Base-by-base conservation (phyloP, 2,888 invertebrate species). In the Silvanus unidentatus region DNA sequence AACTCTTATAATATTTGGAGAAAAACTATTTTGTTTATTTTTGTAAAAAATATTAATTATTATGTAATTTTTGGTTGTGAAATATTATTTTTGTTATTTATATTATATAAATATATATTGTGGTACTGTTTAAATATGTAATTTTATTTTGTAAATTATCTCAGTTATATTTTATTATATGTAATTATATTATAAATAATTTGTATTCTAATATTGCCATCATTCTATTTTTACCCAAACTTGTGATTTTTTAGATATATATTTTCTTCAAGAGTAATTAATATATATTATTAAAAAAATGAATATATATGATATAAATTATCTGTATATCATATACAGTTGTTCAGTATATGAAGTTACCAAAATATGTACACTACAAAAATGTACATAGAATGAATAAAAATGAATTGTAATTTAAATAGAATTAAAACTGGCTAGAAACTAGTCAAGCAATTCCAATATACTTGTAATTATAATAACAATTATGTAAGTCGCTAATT, bases 311-410 rank as follows among this genome's bases (percentile, higher is more conserved):
- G 22, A 22, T 22, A 28, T 28, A 37, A 9, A 35, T 36, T 12
- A 16, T 41, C 13, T 37, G n/a, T 42, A 43, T 44, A 46, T 53
- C 58, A 54, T 61, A 60, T 55, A 59, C 59, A 56, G 45, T 37
- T 57, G 54, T 67, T 66, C 62, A 63, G 68, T 71, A 70, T 67
- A 66, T 66, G 65, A 67, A 71, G 71, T 71, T 71, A 71, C 71
- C 71, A 71, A 22, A 71, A 71, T 70, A 70, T 70, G 68, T 71
- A 69, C 68, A 66, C 66, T 65, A 63, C 66, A 62, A 62, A 50
- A 53, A 50, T 68, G 67, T 70, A 69, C 64, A 65, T 66, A 63
- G 61, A 53, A 60, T 53, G 55, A 53, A 37, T 37, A 58, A 51
- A 54, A 32, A 12, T 5, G 4, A 32, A 22, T n/a, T n/a, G 22